A percentile compares a stretch with the other conserved stretches of the same genome.
These are phyloP conservation scores for Epiblema foenella DNA, from an alignment of 2,888 invertebrate genomes.

Conservation along the genomic window DNA sequence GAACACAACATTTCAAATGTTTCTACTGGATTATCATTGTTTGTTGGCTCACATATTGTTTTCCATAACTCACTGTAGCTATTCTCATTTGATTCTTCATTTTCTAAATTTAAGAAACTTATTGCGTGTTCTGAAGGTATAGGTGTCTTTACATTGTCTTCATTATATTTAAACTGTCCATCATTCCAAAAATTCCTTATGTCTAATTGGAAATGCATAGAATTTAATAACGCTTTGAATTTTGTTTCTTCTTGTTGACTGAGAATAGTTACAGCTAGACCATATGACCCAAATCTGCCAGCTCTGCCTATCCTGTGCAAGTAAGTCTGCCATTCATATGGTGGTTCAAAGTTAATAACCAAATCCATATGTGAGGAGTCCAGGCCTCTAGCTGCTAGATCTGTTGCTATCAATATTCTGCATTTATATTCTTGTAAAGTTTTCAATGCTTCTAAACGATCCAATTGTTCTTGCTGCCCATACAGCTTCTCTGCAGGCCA, in stretches of 20 bases:
- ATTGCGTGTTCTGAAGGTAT: constrained; percentile 7
- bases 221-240: constrained; percentile 84
- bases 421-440: constrained; percentile 92
- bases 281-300: constrained; percentile 95
- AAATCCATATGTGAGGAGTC: constrained; percentile 97
- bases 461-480: constrained; percentile 91
- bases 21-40: constrained; percentile 47
- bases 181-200: constrained; percentile 64
- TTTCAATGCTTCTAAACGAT: constrained; percentile 90
- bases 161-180: constrained; percentile 48
- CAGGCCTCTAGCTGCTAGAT: constrained; percentile 96
- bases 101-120: constrained; percentile 9
- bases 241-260: constrained; percentile 86
- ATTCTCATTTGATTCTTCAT: constrained; percentile 34
- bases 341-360: constrained; percentile 96
- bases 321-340: constrained; percentile 92
- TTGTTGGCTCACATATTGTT: constrained; percentile 47
- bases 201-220: constrained; percentile 76
- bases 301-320: constrained; percentile 98
- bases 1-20: constrained; percentile 56
- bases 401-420: constrained; percentile 95
- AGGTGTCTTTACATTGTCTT: constrained; percentile 2
- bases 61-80: constrained; percentile 56
- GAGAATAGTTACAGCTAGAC: constrained; percentile 90
- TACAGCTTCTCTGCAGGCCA: constrained; percentile 92